Conservation (phyloP, 2,797 vertebrate species). For the Acanthurus lineatus region DNA sequence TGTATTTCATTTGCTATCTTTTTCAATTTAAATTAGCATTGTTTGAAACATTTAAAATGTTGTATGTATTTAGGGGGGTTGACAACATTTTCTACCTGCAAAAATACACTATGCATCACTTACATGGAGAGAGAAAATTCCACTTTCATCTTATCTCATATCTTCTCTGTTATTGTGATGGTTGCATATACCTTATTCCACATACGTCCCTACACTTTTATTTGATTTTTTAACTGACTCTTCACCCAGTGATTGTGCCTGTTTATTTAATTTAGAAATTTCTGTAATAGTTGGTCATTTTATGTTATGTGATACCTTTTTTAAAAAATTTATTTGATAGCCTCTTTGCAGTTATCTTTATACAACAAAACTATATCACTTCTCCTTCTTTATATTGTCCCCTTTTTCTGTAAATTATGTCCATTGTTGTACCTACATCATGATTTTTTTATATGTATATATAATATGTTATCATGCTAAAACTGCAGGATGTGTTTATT, state of each 20-base stretch:
- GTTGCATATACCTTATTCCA: not conserved
- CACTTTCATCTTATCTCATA: not conserved
- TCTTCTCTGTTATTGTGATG: not conserved
- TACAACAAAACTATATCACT: not conserved
- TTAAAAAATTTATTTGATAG: not conserved
- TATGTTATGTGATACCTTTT: not conserved
- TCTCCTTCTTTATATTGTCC: not conserved
- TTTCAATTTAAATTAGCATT: too few species aligned
- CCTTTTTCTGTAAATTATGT: not conserved
- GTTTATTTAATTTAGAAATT: not conserved
- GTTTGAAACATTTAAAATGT: too few species aligned
- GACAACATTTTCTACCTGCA: not conserved
- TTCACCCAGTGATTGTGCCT: not conserved
- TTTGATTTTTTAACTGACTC: not conserved
- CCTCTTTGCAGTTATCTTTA: not conserved
- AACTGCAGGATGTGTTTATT: constrained; percentile 1
- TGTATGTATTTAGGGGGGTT: too few species aligned
- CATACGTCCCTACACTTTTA: not conserved
- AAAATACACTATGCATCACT: not conserved
- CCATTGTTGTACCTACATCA: not conserved
- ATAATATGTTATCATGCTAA: not conserved
- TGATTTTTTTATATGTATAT: not conserved
- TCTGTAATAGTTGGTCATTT: not conserved
- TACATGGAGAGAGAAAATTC: too few species aligned
- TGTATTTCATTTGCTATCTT: too few species aligned